A percentile compares a stretch with the other conserved stretches of the same genome.
Evolutionary conservation across 2,888 invertebrate species (phyloP).

Genomic region (Dynastes grantii): DNA sequence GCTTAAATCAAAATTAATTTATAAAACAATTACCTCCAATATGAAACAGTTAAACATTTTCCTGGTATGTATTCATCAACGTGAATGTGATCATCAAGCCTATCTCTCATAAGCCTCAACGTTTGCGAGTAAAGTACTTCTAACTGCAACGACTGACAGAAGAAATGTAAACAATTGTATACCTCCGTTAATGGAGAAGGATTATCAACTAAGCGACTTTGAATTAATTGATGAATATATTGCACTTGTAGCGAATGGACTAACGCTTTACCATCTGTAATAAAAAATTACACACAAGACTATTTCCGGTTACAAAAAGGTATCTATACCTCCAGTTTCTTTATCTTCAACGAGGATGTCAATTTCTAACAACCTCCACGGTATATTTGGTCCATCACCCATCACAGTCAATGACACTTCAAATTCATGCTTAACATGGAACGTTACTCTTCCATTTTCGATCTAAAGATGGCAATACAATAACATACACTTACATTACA

Average conservation of each 20-base stretch:
- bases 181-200: constrained; percentile 86
- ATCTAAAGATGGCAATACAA: constrained; percentile 72
- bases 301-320: neutral
- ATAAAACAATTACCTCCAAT: constrained; percentile 83
- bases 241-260: constrained; percentile 95
- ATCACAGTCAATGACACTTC: constrained; percentile 96
- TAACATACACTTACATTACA: no score
- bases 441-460: constrained; percentile 95
- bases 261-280: constrained; percentile 91
- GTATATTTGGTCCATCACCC: constrained; percentile 94
- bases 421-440: constrained; percentile 96
- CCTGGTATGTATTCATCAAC: constrained; percentile 94
- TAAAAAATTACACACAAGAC: constrained; percentile 11
- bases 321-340: constrained; percentile 87
- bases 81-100: constrained; percentile 90
- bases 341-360: constrained; percentile 97
- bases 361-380: constrained; percentile 96
- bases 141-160: constrained; percentile 95
- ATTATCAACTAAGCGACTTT: constrained; percentile 89
- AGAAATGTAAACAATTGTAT: constrained; percentile 89
- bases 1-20: neutral
- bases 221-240: constrained; percentile 95
- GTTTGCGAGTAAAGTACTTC: constrained; percentile 94
- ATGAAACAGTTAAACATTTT: constrained; percentile 91
- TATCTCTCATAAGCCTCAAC: constrained; percentile 87